Percentiles rank a stretch among this genome's conserved stretches.
phyloP scores from a whole-genome alignment of 92 coral and sea anemone species.

The Actinostola sp. region DNA sequence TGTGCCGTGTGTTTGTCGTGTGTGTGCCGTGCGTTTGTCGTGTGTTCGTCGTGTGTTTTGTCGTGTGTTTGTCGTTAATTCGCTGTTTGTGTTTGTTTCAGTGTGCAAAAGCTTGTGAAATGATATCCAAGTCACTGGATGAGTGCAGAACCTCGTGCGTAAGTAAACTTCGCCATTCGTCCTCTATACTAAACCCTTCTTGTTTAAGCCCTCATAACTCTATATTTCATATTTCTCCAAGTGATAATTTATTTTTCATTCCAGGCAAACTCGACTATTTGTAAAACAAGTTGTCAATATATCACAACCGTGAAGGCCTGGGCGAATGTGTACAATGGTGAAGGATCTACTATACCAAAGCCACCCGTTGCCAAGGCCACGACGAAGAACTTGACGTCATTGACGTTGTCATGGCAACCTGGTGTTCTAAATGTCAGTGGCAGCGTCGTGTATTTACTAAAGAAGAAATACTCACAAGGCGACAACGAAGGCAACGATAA shows the following conservation, averaged over 20 bases:
- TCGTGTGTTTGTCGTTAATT: too few species aligned
- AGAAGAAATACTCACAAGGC: neutral
- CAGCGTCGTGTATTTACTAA: slow-evolving; percentile 26
- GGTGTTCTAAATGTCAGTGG: slow-evolving; percentile 10
- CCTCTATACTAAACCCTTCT: too few species aligned
- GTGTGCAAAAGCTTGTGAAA: slow-evolving; percentile 5
- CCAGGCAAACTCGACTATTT: slow-evolving; percentile 16
- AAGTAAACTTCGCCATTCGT: too few species aligned
- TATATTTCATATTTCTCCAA: too few species aligned
- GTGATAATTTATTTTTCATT: neutral
- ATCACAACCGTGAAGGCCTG: neutral
- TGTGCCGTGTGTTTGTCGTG: too few species aligned
- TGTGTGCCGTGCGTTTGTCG: too few species aligned
- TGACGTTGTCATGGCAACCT: slow-evolving; percentile 36
- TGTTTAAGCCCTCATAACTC: too few species aligned
- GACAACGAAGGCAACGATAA: neutral
- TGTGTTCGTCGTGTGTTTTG: too few species aligned
- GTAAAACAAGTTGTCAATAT: slow-evolving; percentile 19
- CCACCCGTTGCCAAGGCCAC: slow-evolving; percentile 5
- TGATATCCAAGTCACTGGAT: neutral
- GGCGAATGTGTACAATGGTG: slow-evolving; percentile 8
- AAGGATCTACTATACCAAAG: neutral
- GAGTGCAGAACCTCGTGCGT: slow-evolving; percentile 2
- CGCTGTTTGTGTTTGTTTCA: neutral
- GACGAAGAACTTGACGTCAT: slow-evolving; percentile 9